Conservation (phyloP, 2,797 vertebrate species). For the Semotilus atromaculatus region DNA sequence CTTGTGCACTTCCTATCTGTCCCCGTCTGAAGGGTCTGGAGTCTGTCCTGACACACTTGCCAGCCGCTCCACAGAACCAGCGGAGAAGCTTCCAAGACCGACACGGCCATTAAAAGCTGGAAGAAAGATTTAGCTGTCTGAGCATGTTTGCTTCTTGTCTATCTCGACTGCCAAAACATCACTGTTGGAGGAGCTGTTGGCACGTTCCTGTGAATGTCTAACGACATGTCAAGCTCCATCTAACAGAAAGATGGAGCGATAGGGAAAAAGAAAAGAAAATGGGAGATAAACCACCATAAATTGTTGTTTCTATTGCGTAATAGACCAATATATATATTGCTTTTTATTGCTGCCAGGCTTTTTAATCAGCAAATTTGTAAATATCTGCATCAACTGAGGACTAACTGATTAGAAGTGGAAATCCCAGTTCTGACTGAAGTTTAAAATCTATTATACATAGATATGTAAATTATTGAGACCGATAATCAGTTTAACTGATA, state of each 20-base stretch:
- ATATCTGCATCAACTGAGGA: not conserved
- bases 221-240: not conserved
- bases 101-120: not conserved
- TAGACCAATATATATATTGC: no score
- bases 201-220: constrained; percentile 2
- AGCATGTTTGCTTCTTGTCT: constrained; percentile 6
- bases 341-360: no score
- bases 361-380: not conserved
- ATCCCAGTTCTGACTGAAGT: not conserved
- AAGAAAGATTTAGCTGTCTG: not conserved
- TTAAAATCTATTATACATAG: not conserved
- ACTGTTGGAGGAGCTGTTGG: not conserved
- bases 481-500: not conserved
- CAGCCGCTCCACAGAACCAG: constrained; percentile 17
- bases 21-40: constrained; percentile 8
- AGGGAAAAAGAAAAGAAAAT: not conserved
- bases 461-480: not conserved
- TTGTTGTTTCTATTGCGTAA: no score
- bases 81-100: not conserved
- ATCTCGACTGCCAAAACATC: constrained; percentile 13
- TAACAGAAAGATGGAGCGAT: not conserved
- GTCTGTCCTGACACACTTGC: not conserved
- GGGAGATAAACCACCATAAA: not conserved
- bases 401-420: not conserved
- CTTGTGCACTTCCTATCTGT: constrained; percentile 1